Conservation (phyloP, 2,888 invertebrate genomes). For the Sinopyrophorus schimmeli region DNA sequence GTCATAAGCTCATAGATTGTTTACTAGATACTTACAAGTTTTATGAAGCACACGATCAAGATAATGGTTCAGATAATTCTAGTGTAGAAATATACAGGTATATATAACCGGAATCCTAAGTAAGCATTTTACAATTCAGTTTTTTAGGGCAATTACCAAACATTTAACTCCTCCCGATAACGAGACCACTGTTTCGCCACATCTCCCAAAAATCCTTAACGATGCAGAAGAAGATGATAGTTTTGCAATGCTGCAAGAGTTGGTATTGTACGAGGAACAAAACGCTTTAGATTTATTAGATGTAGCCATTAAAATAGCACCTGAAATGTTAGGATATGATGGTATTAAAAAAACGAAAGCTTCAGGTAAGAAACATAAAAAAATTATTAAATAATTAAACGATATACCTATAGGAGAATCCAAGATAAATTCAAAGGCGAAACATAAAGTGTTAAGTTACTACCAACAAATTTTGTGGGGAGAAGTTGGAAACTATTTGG, state of each 20-base stretch:
- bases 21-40: slow-evolving; percentile 68
- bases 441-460: slow-evolving; percentile 67
- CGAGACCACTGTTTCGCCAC: slow-evolving; percentile 55
- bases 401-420: slow-evolving; percentile 57
- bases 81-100: slow-evolving; percentile 75
- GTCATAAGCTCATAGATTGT: slow-evolving; percentile 72
- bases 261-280: slow-evolving; percentile 69
- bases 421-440: slow-evolving; percentile 64
- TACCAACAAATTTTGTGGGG: slow-evolving; percentile 80
- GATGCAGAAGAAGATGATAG: slow-evolving; percentile 47
- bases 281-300: slow-evolving; percentile 66
- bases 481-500: slow-evolving; percentile 76
- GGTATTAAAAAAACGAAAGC: slow-evolving; percentile 63
- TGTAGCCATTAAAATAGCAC: slow-evolving; percentile 62
- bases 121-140: no score
- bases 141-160: slow-evolving; percentile 66
- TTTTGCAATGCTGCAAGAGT: slow-evolving; percentile 64
- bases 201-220: slow-evolving; percentile 54
- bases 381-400: not conserved
- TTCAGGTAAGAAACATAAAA: slow-evolving; percentile 23
- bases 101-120: no score
- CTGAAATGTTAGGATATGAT: slow-evolving; percentile 63
- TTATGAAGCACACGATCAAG: slow-evolving; percentile 59
- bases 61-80: slow-evolving; percentile 57
- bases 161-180: slow-evolving; percentile 67